Base-by-base conservation (phyloP, 2,888 invertebrate species). In the Dryobota labecula region DNA sequence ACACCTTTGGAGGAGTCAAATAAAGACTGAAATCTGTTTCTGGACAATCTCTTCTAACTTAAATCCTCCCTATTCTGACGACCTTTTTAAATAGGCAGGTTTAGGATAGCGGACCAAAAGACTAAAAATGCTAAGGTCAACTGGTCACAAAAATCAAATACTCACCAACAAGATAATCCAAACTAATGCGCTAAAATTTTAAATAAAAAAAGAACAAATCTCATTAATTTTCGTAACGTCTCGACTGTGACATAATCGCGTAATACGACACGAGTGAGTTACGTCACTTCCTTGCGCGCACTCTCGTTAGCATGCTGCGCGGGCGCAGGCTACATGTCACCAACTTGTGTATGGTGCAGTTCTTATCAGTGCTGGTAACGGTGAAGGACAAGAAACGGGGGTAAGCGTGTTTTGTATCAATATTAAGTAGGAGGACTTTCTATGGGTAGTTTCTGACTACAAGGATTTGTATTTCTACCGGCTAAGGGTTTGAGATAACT, bases 311-410 rank as follows among this genome's bases (percentile, higher is more conserved):
- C 66, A 84, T 84, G 75, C 76, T 80, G 71, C 76, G 75, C 65
- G 53, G 51, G 69, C 78, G 71, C 67, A 66, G 43, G 78, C 80
- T 84, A 82, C 81, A 84, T 81, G 78, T 86, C 84, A 83, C 70
- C 78, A 74, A 45, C 64, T 70, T 74, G 53, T 54, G 53, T 66
- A 64, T 53, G 49, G 45, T 67, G 56, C 57, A 67, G 49, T 38
- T 64, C 45, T 72, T 75, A 79, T 77, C 80, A 56, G 60, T 33
- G 33, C 33, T 33, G 33, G 33, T 66, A 64, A 73, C 54, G 30
- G 67, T 60, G 73, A 41, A 47, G 68, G 63, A 57, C 38, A 45
- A 13, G 51, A 80, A 77, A 80, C 61, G 62, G 68, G 45, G 45
- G 6, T 53, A 30, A 43, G 13, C 56, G 27, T 47, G 68, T 49